Percentiles rank a stretch among this genome's conserved stretches.
Evolutionary conservation across 2,888 invertebrate species (phyloP).

Genomic region (Hemistola chrysoprasaria): DNA sequence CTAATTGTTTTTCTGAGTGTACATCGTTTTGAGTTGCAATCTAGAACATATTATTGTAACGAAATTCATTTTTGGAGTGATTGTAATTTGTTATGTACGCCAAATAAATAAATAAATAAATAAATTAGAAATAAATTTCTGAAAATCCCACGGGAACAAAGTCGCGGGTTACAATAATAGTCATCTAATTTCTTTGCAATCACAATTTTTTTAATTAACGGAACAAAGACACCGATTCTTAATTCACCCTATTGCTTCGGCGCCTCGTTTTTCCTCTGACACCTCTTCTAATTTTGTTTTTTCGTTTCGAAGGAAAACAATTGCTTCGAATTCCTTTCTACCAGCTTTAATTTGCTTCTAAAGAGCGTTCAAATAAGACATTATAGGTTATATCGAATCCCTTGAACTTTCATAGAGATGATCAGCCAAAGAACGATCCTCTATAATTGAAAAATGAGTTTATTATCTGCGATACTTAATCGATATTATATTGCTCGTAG

Average conservation of each 20-base stretch:
- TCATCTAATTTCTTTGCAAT: slow-evolving; percentile 2
- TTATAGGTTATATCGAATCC: slow-evolving; percentile 30
- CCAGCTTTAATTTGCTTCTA: slow-evolving; percentile 53
- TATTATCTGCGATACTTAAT: slow-evolving; percentile 35
- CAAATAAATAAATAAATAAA: too few species aligned
- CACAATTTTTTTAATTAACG: neutral
- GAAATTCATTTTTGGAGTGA: too few species aligned
- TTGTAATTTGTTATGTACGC: too few species aligned
- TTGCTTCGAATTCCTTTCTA: slow-evolving; percentile 42
- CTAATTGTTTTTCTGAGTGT: too few species aligned
- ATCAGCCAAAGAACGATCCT: slow-evolving; percentile 52
- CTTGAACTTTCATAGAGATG: slow-evolving; percentile 49
- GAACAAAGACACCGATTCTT: neutral
- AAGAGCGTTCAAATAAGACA: slow-evolving; percentile 24
- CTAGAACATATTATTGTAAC: too few species aligned
- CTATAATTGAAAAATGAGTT: slow-evolving; percentile 52
- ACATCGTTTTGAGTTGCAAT: too few species aligned
- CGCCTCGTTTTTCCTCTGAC: slow-evolving; percentile 12
- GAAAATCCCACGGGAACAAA: too few species aligned
- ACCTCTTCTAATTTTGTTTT: slow-evolving; percentile 1
- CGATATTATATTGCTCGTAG: slow-evolving; percentile 27
- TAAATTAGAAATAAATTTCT: too few species aligned
- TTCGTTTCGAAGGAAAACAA: slow-evolving; percentile 32
- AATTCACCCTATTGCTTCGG: slow-evolving; percentile 1
- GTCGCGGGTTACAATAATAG: too few species aligned